Conservation (phyloP, 2,888 invertebrate genomes). For the Lasioglossum figueresi region DNA sequence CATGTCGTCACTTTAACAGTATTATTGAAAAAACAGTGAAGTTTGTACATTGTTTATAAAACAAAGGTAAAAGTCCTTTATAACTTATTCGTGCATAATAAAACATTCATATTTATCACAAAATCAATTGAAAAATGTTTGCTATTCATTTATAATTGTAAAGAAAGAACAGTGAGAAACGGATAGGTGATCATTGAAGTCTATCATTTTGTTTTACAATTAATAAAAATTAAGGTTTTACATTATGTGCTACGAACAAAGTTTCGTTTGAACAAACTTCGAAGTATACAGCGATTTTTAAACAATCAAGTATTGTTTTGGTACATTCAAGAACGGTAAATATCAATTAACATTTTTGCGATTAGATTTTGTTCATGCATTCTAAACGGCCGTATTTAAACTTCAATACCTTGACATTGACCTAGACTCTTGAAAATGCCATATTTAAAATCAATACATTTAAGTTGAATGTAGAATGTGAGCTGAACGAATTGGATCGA, state of each 20-base stretch:
- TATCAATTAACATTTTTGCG: neutral
- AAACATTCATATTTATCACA: neutral
- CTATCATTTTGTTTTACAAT: neutral
- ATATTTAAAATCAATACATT: constrained; percentile 27
- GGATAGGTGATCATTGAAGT: neutral
- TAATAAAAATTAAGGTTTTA: neutral
- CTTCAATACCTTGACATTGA: constrained; percentile 22
- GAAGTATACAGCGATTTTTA: neutral
- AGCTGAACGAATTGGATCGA: neutral
- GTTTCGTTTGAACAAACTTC: neutral
- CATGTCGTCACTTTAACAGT: neutral
- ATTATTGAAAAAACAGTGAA: constrained; percentile 16
- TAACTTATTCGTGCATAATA: neutral
- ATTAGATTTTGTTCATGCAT: neutral
- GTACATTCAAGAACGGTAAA: neutral
- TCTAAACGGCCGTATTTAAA: neutral
- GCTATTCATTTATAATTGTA: neutral
- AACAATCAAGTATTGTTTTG: neutral
- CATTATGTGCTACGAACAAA: neutral
- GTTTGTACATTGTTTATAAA: constrained; percentile 35
- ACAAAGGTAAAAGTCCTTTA: constrained; percentile 25
- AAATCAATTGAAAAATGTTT: neutral
- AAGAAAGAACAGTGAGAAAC: neutral
- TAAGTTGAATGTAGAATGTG: neutral
- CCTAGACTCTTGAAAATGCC: neutral